Evolutionary conservation across 2,113 vertebrate genomes (phyloP).

Genomic region (Xiphophorus hellerii): DNA sequence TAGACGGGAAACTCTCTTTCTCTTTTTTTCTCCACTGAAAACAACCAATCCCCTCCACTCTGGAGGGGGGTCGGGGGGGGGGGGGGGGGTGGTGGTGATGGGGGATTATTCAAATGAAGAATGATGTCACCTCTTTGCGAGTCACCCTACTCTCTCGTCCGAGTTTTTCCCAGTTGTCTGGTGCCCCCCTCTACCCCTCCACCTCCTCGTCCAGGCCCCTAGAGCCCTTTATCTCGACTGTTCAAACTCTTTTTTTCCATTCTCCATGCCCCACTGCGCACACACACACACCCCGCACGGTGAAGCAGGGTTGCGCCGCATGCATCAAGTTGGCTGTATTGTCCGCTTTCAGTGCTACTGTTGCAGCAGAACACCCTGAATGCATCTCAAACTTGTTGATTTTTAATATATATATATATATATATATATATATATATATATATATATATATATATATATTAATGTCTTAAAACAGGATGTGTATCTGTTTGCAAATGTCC

Average conservation of each 20-base stretch:
- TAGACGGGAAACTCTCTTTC: constrained; percentile 53
- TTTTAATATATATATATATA: not conserved
- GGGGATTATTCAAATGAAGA: constrained; percentile 79
- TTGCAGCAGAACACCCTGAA: constrained; percentile 31
- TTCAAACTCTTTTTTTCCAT: constrained; percentile 65
- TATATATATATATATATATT: no score
- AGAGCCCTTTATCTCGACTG: constrained; percentile 49
- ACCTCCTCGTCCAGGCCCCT: constrained; percentile 57
- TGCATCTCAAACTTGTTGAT: constrained; percentile 59
- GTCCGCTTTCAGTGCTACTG: constrained; percentile 41
- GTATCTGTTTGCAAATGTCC: not conserved
- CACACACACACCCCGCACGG: constrained; percentile 36
- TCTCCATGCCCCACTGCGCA: constrained; percentile 62
- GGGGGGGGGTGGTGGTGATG: not conserved
- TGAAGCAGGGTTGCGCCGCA: constrained; percentile 40
- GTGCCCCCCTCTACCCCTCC: constrained; percentile 52
- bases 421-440: no score
- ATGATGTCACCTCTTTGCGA: constrained; percentile 82
- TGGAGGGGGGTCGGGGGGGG: constrained; percentile 29
- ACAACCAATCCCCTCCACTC: constrained; percentile 70
- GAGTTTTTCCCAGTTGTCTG: constrained; percentile 61
- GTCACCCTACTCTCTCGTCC: constrained; percentile 67
- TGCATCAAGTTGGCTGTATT: constrained; percentile 65
- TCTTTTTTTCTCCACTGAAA: constrained; percentile 28
- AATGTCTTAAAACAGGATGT: not conserved